phyloP scores from a whole-genome alignment of 2,797 vertebrate species.

The Ceryle rudis region DNA sequence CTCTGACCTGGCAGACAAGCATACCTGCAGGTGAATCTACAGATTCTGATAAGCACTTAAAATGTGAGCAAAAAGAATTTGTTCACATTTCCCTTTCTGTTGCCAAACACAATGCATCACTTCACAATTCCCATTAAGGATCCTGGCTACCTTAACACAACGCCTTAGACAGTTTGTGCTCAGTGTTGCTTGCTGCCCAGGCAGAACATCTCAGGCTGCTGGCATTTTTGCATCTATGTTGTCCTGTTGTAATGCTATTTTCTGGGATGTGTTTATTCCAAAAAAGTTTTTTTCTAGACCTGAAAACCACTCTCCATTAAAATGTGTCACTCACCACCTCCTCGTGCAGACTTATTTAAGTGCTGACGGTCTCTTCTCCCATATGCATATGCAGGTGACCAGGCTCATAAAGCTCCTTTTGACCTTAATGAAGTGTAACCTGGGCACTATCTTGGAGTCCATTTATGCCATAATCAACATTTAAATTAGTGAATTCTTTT shows the following conservation, averaged over 20 bases:
- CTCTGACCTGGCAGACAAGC: slow-evolving; percentile 61
- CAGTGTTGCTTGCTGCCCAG: slow-evolving; percentile 78
- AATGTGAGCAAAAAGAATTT: slow-evolving; percentile 69
- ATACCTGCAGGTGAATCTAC: slow-evolving; percentile 27
- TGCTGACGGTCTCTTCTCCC: slow-evolving; percentile 35
- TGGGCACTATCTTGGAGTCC: not conserved
- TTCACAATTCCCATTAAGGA: slow-evolving; percentile 75
- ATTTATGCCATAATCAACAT: not conserved
- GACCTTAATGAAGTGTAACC: slow-evolving; percentile 29
- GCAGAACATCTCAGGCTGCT: slow-evolving; percentile 81
- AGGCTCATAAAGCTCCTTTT: slow-evolving; percentile 17
- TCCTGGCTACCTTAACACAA: slow-evolving; percentile 66
- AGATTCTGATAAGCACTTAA: slow-evolving; percentile 76
- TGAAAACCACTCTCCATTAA: slow-evolving; percentile 41
- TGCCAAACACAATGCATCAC: slow-evolving; percentile 70
- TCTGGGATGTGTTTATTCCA: slow-evolving; percentile 63
- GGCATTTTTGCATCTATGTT: slow-evolving; percentile 81
- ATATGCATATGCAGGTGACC: not conserved
- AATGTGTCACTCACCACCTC: slow-evolving; percentile 51
- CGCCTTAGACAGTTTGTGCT: slow-evolving; percentile 64
- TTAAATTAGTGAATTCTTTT: slow-evolving; percentile 42
- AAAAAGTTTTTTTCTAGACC: slow-evolving; percentile 60
- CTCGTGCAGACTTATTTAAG: not conserved
- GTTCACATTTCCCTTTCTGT: slow-evolving; percentile 79
- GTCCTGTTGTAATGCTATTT: slow-evolving; percentile 76